Percentiles rank a stretch among this genome's conserved stretches.
Evolutionary conservation across 2,888 invertebrate genomes (phyloP).

Genomic region (Antheraea assamensis): DNA sequence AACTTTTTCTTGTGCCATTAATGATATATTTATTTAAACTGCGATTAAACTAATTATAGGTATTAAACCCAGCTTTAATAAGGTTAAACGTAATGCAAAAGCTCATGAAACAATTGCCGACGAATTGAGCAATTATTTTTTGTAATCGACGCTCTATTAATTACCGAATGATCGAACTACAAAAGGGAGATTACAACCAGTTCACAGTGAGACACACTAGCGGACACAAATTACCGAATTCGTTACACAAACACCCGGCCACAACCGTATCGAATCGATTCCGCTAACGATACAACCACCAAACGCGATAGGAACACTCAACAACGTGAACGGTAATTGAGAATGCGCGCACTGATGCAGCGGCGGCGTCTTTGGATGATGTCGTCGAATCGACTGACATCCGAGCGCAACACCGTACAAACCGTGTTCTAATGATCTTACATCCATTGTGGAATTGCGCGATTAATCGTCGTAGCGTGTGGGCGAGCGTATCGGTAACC

Average conservation of each 20-base stretch:
- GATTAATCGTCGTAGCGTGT: conserved; percentile 59
- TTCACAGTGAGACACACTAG: conserved; percentile 44
- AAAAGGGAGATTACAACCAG: conserved; percentile 47
- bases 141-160: conserved; percentile 52
- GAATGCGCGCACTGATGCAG: conserved; percentile 52
- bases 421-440: conserved; percentile 63
- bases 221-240: conserved; percentile 61
- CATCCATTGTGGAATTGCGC: conserved; percentile 65
- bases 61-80: neutral
- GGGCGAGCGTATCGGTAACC: conserved; percentile 44
- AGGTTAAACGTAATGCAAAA: neutral
- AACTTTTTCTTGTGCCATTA: too few species aligned
- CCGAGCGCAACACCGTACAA: conserved; percentile 42
- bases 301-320: neutral
- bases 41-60: too few species aligned
- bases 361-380: conserved; percentile 67
- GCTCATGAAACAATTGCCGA: neutral
- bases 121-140: conserved; percentile 46
- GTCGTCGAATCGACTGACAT: conserved; percentile 72
- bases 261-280: conserved; percentile 59
- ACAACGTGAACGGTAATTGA: conserved; percentile 43
- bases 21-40: too few species aligned
- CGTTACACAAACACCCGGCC: conserved; percentile 54
- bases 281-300: conserved; percentile 35
- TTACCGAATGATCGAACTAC: conserved; percentile 48